phyloP scores from a whole-genome alignment of 1,140 invertebrate genomes.

The Argopecten irradians region DNA sequence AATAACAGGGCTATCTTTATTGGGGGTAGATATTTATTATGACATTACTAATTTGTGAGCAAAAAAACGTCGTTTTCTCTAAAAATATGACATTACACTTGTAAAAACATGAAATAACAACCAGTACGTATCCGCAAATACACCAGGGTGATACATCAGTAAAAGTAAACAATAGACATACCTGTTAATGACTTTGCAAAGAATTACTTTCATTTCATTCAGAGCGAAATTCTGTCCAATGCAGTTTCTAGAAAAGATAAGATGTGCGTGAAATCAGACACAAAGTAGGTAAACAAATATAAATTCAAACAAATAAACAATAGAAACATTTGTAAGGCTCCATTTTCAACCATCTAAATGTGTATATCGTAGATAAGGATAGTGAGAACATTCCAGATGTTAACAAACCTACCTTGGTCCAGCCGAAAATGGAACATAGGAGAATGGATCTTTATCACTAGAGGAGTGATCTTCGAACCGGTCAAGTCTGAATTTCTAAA shows the following conservation, averaged over 20 bases:
- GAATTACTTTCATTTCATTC: conserved; percentile 41
- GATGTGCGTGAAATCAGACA: not conserved
- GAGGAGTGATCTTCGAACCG: conserved; percentile 36
- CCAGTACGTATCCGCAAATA: not conserved
- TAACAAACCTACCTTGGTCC: conserved; percentile 39
- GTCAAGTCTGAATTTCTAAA: conserved; percentile 39
- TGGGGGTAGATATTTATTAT: not conserved
- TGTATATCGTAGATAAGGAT: not conserved
- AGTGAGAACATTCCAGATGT: not conserved
- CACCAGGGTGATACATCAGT: not conserved
- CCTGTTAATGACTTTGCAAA: conserved; percentile 34
- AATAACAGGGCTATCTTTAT: not conserved
- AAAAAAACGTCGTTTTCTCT: not conserved
- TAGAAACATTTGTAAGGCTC: not conserved
- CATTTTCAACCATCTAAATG: not conserved
- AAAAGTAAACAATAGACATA: conserved; percentile 6
- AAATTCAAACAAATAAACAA: not conserved
- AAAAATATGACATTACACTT: too few species aligned
- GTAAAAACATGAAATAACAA: too few species aligned
- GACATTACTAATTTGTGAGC: not conserved
- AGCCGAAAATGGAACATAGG: conserved; percentile 43
- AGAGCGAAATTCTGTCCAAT: conserved; percentile 51
- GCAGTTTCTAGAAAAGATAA: conserved; percentile 37
- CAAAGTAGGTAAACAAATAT: not conserved
- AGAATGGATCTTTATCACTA: conserved; percentile 41